A percentile compares a stretch with the other conserved stretches of the same genome.
Evolutionary conservation across 2,113 vertebrate genomes (phyloP).

Genomic region (Sapayoa aenigma): DNA sequence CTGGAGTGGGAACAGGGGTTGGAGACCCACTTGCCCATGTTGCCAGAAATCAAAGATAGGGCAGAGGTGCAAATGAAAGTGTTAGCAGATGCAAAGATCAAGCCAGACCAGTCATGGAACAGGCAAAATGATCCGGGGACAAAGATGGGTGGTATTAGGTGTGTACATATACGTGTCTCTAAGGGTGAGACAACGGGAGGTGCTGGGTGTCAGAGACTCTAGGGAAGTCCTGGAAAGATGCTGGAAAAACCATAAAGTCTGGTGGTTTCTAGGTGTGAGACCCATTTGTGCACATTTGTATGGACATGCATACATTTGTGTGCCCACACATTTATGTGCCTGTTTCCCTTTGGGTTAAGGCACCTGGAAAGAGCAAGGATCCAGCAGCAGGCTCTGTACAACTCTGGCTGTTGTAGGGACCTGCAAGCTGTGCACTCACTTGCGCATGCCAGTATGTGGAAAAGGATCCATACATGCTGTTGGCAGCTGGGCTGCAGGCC

Average conservation of each 20-base stretch:
- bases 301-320: not conserved
- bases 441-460: no score
- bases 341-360: not conserved
- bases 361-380: not conserved
- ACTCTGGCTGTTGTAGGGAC: not conserved
- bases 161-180: not conserved
- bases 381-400: not conserved
- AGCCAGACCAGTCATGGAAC: not conserved
- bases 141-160: accelerated
- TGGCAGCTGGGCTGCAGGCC: not conserved
- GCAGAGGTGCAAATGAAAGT: not conserved
- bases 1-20: not conserved
- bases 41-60: not conserved
- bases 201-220: not conserved
- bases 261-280: not conserved
- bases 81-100: not conserved
- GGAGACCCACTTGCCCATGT: not conserved
- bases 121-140: not conserved
- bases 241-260: not conserved
- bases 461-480: not conserved
- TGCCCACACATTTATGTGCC: no score
- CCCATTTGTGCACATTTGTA: not conserved
- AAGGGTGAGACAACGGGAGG: not conserved
- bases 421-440: no score
- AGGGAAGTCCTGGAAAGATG: not conserved